Base-by-base conservation (phyloP, 1,140 invertebrate species). In the Eufriesea mexicana region DNA sequence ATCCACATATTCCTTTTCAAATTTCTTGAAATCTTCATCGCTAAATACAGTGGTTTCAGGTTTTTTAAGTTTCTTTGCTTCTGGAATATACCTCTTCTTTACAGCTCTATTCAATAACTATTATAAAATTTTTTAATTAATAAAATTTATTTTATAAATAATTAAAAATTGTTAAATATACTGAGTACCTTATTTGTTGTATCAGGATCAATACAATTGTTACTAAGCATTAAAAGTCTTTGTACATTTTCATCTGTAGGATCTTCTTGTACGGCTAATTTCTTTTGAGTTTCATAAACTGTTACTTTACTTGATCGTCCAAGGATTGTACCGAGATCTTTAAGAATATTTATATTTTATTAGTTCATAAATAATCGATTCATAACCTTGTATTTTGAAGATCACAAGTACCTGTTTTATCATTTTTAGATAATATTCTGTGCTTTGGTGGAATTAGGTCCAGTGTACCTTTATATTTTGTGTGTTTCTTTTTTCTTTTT, bases 21-120 rank as follows among this genome's bases (percentile, higher is more conserved):
- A 95, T 20, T 92, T 93, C 57, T 92, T 89, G 71, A 95, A 95
- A 83, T 95, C 95, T 89, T 95, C 94, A 88, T 95, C 95, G 0
- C 95, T 95, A 74, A 95, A 95, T 47, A 85, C 92, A n/a, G 93
- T 93, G 2, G 54, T 79, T 74, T 92, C 85, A 55, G 83, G 47
- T 88, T 86, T 77, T 84, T 80, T 74, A 67, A 83, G 57, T 76
- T 94, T 92, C 23, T 91, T 64, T 84, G 89, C 64, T 55, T 90
- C 84, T 6, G 64, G 28, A 45, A 76, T 77, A 42, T 84, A 77
- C 45, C 57, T 86, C 70, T 91, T 91, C 25, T 82, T 87, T 2
- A 83, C 35, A 35, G 89, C 88, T 68, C 89, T 81, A 6, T 87
- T 62, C 5, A 93, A 42, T n/a, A 93, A 42, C 90, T 93, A 20